These are phyloP conservation scores for Ctenoplectra terminalis DNA, from an alignment of 1,140 invertebrate species.

Conservation along the genomic window DNA sequence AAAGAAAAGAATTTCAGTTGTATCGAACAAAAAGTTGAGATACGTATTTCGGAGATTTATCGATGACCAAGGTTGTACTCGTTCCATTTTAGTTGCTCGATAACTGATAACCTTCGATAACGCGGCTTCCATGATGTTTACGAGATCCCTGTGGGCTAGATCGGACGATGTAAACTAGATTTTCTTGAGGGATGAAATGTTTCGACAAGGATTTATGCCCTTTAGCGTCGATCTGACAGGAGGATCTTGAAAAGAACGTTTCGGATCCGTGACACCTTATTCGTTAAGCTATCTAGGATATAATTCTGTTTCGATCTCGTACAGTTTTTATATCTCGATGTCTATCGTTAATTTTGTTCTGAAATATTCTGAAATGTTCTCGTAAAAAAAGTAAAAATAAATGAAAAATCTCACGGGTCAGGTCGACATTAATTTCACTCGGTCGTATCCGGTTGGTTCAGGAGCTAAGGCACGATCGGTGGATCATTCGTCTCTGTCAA, in stretches of 20 bases:
- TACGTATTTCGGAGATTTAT: background rate
- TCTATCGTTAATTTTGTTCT: too few species aligned
- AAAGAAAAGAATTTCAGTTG: too few species aligned
- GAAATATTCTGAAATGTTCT: too few species aligned
- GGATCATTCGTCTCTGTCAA: conserved; percentile 29
- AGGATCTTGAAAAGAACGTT: too few species aligned
- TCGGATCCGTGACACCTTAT: too few species aligned
- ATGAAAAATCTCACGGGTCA: background rate
- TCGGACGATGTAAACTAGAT: background rate
- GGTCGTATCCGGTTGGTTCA: background rate
- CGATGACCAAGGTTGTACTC: background rate
- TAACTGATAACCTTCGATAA: conserved; percentile 6
- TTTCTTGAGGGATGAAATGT: too few species aligned
- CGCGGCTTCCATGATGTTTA: conserved; percentile 16
- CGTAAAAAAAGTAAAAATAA: background rate
- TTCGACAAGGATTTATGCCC: background rate
- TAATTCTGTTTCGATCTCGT: too few species aligned
- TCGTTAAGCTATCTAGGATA: too few species aligned
- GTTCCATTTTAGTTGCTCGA: background rate
- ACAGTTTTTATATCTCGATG: too few species aligned
- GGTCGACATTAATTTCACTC: background rate
- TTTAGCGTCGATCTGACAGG: background rate
- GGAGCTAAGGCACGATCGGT: background rate
- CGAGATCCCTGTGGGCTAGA: background rate
- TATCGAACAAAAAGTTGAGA: too few species aligned